Conservation (phyloP, 2,113 vertebrate species). For the Setophaga kirtlandii region DNA sequence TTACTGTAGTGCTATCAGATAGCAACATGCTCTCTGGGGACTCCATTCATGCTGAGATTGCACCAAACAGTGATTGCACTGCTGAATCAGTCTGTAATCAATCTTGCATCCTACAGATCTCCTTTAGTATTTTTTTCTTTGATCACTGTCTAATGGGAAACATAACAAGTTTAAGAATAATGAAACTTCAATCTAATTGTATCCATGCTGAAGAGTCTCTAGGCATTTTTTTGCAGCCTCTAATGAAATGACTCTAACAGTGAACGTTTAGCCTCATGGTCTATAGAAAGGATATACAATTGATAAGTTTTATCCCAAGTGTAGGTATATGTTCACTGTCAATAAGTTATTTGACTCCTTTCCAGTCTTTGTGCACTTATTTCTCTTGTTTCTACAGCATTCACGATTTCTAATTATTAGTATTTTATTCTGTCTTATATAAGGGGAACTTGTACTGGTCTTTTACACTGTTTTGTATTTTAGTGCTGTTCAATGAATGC, state of each 20-base stretch:
- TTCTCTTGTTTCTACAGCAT: neutral
- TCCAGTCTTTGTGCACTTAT: neutral
- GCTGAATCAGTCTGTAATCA: conserved; percentile 82
- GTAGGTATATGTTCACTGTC: neutral
- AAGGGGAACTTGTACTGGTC: neutral
- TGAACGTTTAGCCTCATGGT: conserved; percentile 18
- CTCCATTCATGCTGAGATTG: conserved; percentile 84
- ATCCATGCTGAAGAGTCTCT: conserved; percentile 50
- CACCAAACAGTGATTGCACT: conserved; percentile 80
- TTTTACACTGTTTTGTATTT: neutral
- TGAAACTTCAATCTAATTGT: conserved; percentile 74
- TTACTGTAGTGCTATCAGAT: conserved; percentile 74
- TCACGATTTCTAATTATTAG: neutral
- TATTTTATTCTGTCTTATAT: neutral
- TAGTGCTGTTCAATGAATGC: neutral
- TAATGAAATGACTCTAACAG: conserved; percentile 57
- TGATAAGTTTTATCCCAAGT: conserved; percentile 7
- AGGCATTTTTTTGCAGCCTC: conserved; percentile 48
- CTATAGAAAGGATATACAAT: neutral
- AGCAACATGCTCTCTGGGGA: conserved; percentile 69
- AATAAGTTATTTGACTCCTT: neutral
- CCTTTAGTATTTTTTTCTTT: conserved; percentile 80
- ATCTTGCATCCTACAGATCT: conserved; percentile 81
- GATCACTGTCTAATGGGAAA: conserved; percentile 82
- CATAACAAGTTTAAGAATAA: conserved; percentile 78